Evolutionary conservation across 2,888 invertebrate genomes (phyloP).

Genomic region (Serrognathus titanus): DNA sequence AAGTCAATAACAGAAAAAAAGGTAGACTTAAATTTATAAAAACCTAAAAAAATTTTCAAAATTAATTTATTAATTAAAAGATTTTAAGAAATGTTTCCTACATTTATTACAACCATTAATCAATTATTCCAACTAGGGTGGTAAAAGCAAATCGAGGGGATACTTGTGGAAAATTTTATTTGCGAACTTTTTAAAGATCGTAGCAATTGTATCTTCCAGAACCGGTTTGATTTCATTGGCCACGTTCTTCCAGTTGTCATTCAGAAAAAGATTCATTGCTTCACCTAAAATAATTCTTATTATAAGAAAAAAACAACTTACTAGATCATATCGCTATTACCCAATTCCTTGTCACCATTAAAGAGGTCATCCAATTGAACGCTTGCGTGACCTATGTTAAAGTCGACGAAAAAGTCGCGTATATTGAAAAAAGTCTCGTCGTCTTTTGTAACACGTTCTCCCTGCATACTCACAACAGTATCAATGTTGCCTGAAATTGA

Average conservation of each 20-base stretch:
- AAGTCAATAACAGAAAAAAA: too few relatives aligned
- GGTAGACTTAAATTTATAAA: too few relatives aligned
- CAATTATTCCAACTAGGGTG: conserved; percentile 30
- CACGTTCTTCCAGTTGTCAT: conserved; percentile 73
- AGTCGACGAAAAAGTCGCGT: conserved; percentile 62
- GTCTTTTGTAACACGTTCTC: conserved; percentile 55
- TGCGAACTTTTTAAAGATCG: conserved; percentile 56
- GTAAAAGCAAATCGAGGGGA: conserved; percentile 55
- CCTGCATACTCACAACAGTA: conserved; percentile 58
- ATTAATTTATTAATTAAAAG: too few relatives aligned
- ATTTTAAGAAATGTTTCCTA: too few relatives aligned
- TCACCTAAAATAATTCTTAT: conserved; percentile 52
- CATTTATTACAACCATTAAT: too few relatives aligned
- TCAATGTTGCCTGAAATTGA: conserved; percentile 60
- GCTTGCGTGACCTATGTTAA: conserved; percentile 62
- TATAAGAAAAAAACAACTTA: background rate
- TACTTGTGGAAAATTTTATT: conserved; percentile 60
- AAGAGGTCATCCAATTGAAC: conserved; percentile 70
- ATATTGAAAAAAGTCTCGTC: conserved; percentile 59
- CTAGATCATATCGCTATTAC: conserved; percentile 40
- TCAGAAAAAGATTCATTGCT: conserved; percentile 72
- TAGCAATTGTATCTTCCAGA: conserved; percentile 61
- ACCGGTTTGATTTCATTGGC: conserved; percentile 68
- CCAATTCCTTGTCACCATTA: conserved; percentile 65
- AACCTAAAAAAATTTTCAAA: too few relatives aligned